Evolutionary conservation across 2,113 vertebrate genomes (phyloP), one percentile per base, ranked within the genome.

Genomic region (Seriola quinqueradiata): DNA sequence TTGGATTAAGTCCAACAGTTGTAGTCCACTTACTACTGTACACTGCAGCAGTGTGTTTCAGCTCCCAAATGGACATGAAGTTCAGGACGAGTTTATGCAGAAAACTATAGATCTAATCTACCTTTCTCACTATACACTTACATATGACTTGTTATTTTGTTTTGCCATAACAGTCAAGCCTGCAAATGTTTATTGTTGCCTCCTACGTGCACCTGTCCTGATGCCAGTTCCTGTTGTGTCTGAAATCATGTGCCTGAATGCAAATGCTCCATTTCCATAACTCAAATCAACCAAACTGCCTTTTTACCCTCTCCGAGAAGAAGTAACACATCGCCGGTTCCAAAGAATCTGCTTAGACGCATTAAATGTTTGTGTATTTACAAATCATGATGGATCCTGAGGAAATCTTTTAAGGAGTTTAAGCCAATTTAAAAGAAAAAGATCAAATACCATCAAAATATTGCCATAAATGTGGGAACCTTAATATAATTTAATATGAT

Each of bases 191-290:
- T 81, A 48, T 14, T 81, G 54, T 12, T 40, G 28, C 55, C 50
- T 55, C 40, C 36, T 17, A 28, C 23, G 0, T 67, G 7, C 80
- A 86, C 78, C 82, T 84, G 87, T 75, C 52, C 42, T 65, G 40
- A 76, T 40, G 71, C 68, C 79, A 90, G 70, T 85, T 80, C 57
- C 46, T 85, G 52, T 74, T 73, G 66, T 63, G 52, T 72, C 59
- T 82, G 38, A 50, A 61, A 44, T 91, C 79, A 65, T 67, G 73
- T 82, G 74, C 80, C 54, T 65, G 40, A 57, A 96, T 95, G 95
- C 95, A 96, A 96, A 96, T 95, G 3, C 12, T 4, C 28, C 50
- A 21, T 95, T 94, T 93, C 83, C 93, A 91, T 90, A 90, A 95
- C 88, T 93, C 93, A 95, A 94, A 95, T 94, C 69, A 90, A 87